Conservation (phyloP, 2,113 vertebrate species). For the Seriola dumerili region DNA sequence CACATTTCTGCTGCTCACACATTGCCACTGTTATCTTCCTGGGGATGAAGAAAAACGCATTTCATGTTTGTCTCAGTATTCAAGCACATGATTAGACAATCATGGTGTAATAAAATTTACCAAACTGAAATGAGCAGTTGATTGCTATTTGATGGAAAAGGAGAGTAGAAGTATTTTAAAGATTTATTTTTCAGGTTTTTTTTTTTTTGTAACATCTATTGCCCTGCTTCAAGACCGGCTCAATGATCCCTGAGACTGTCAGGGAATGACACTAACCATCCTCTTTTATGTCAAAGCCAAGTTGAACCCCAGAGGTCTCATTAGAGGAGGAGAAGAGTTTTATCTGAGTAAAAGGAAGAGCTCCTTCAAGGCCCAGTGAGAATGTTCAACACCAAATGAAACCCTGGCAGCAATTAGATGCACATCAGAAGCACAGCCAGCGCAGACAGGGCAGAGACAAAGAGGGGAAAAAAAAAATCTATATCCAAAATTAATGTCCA, state of each 20-base stretch:
- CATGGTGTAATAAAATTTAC: constrained; percentile 23
- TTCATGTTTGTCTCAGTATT: constrained; percentile 51
- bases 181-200: constrained; percentile 11
- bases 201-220: constrained; percentile 24
- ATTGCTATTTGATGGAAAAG: constrained; percentile 21
- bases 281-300: constrained; percentile 64
- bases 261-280: constrained; percentile 45
- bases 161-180: constrained; percentile 12
- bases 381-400: constrained; percentile 53
- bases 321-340: constrained; percentile 72
- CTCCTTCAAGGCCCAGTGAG: constrained; percentile 74
- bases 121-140: constrained; percentile 38
- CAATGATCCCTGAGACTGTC: constrained; percentile 49
- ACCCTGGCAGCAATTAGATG: constrained; percentile 72
- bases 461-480: background rate
- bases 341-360: constrained; percentile 49
- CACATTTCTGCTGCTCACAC: constrained; percentile 43
- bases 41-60: constrained; percentile 24
- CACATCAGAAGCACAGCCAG: constrained; percentile 50
- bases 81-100: constrained; percentile 60
- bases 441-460: background rate
- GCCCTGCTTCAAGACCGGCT: constrained; percentile 29
- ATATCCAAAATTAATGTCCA: constrained; percentile 15
- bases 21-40: constrained; percentile 54
- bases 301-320: constrained; percentile 77